Base-by-base conservation (phyloP, 2,797 vertebrate species). In the Lerista edwardsae region DNA sequence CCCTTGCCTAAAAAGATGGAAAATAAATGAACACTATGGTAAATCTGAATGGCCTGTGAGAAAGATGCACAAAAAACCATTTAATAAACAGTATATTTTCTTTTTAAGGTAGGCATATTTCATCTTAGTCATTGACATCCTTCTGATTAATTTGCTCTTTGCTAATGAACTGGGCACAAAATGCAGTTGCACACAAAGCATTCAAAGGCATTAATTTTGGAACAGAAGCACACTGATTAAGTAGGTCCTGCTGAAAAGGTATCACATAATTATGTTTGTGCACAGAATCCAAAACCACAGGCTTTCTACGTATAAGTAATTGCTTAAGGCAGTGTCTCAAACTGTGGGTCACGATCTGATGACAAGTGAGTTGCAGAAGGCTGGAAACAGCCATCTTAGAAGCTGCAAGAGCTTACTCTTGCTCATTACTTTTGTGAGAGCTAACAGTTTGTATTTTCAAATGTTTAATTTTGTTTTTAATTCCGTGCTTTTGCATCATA, bases 61-160 rank as follows among this genome's bases (percentile, higher is more conserved):
- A 62, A 25, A 6, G 0, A 0, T 31, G 12, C 57, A n/a, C 39
- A 82, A 75, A 77, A 80, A 88, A 86, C 87, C 62, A 84, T 8
- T 75, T 89, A 4, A 85, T 71, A 92, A 94, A 76, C 5, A n/a
- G 31, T 73, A 71, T 75, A 64, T 84, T 91, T 91, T 86, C 59
- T 90, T 79, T 68, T 72, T 90, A 76, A 91, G 89, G 75, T 31
- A 21, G 78, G 88, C 93, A 91, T 4, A 91, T 78, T 4, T 0
- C 78, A 71, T 82, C 65, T 93, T 88, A 90, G 76, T 77, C 89
- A 91, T 82, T 55, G 83, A 76, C 84, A 59, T 65, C 34, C 84
- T 55, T 69, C 31, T 89, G 71, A 90, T 90, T 91, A 89, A 91
- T 89, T 65, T 91, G 65, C 47, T 83, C 6, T 68, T 93, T 79